Percentiles rank a stretch among this genome's conserved stretches.
phyloP scores from a whole-genome alignment of 2,888 invertebrate species.

The Pseudococcus longispinus region DNA sequence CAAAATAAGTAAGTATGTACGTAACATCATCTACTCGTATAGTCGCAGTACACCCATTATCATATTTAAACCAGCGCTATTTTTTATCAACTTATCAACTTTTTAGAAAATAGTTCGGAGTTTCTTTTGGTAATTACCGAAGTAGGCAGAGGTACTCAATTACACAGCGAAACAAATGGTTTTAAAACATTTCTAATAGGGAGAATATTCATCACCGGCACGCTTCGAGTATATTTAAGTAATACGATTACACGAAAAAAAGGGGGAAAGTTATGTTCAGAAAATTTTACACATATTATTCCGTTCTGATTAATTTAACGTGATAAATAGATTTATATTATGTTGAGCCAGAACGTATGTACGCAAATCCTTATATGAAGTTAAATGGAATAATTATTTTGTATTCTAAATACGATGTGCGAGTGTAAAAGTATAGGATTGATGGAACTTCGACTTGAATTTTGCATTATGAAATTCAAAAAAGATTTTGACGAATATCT shows the following conservation, averaged over 20 bases:
- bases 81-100: slow-evolving; percentile 39
- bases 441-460: too few species aligned
- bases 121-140: slow-evolving; percentile 11
- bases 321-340: background rate
- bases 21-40: background rate
- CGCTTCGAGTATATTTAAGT: background rate
- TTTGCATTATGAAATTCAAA: too few species aligned
- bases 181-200: slow-evolving; percentile 23
- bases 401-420: background rate
- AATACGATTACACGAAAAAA: slow-evolving; percentile 10
- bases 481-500: too few species aligned
- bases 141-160: background rate
- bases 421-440: too few species aligned
- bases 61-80: background rate
- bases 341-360: background rate
- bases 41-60: background rate
- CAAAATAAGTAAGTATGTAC: background rate
- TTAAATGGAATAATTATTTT: background rate
- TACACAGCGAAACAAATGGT: slow-evolving; percentile 5
- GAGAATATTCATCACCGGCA: slow-evolving; percentile 12
- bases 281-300: background rate
- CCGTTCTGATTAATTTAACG: background rate
- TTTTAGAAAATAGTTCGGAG: background rate
- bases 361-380: background rate
- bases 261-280: background rate